phyloP scores from a whole-genome alignment of 2,797 vertebrate species.

The Apodemus agrarius region DNA sequence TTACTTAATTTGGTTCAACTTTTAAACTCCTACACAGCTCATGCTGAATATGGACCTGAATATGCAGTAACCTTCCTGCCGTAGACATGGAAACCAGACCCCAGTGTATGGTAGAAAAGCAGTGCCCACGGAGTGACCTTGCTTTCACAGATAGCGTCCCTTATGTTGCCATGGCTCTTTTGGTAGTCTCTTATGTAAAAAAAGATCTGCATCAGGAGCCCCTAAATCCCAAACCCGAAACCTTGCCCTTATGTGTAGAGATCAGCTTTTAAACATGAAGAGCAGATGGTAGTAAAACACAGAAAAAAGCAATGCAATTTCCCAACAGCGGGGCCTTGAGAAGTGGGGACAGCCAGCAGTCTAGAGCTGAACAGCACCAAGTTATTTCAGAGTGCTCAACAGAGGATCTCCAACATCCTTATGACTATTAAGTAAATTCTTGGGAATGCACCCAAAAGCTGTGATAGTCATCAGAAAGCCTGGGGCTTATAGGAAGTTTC shows the following conservation, averaged over 20 bases:
- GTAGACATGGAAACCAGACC: background rate
- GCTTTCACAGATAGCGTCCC: background rate
- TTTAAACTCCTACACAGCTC: background rate
- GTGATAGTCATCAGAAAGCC: background rate
- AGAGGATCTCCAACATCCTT: background rate
- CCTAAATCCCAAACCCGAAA: background rate
- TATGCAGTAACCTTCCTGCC: background rate
- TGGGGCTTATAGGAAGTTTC: background rate
- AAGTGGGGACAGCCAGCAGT: background rate
- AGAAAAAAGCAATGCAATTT: background rate
- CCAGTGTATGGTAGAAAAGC: background rate
- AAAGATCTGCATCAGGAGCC: background rate
- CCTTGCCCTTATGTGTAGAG: background rate
- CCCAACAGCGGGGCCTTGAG: background rate
- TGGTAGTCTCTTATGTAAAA: background rate
- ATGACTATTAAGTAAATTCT: background rate
- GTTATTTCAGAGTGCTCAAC: background rate
- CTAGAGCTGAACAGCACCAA: background rate
- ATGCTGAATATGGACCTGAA: background rate
- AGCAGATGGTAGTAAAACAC: background rate
- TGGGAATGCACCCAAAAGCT: background rate
- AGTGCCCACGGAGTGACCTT: background rate
- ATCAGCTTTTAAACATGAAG: background rate
- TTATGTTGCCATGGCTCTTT: background rate
- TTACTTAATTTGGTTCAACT: background rate